These are phyloP conservation scores for Drosophila nigricruria DNA, from an alignment of 2,888 invertebrate genomes.

Conservation along the genomic window DNA sequence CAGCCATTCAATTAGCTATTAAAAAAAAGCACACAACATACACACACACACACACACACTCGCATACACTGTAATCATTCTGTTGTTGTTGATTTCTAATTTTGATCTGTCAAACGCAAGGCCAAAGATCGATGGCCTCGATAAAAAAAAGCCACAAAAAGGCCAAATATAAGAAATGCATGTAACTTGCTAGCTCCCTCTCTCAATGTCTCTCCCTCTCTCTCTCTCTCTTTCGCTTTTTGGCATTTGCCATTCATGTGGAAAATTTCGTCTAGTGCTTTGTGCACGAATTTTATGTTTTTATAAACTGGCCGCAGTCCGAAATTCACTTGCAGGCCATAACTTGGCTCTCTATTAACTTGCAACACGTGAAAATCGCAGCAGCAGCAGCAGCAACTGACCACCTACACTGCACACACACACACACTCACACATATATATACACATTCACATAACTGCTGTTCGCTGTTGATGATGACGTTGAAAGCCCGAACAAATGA, in stretches of 20 bases:
- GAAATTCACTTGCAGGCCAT: constrained; percentile 60
- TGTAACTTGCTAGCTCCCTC: constrained; percentile 19
- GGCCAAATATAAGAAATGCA: constrained; percentile 18
- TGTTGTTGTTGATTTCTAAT: constrained; percentile 72
- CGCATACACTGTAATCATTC: constrained; percentile 2
- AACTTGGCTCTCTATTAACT: constrained; percentile 68
- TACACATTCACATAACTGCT: constrained; percentile 13
- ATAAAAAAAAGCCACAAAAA: constrained; percentile 69
- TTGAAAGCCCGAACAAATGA: constrained; percentile 68
- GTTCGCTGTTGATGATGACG: constrained; percentile 59
- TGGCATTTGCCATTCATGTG: constrained; percentile 74
- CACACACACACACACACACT: not conserved
- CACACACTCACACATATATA: constrained; percentile 9
- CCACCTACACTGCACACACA: constrained; percentile 23
- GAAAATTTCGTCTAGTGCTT: constrained; percentile 78
- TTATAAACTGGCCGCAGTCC: constrained; percentile 51
- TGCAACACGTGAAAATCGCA: constrained; percentile 70
- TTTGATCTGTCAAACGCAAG: constrained; percentile 82
- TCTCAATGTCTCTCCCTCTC: not conserved
- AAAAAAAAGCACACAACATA: constrained; percentile 29
- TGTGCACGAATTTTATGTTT: constrained; percentile 76
- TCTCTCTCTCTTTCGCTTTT: not conserved
- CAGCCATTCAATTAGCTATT: constrained; percentile 76
- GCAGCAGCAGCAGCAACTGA: constrained; percentile 21
- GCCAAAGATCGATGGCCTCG: constrained; percentile 82